A percentile compares a stretch with the other conserved stretches of the same genome.
phyloP scores from a whole-genome alignment of 2,113 vertebrate genomes.

The Verasper variegatus region DNA sequence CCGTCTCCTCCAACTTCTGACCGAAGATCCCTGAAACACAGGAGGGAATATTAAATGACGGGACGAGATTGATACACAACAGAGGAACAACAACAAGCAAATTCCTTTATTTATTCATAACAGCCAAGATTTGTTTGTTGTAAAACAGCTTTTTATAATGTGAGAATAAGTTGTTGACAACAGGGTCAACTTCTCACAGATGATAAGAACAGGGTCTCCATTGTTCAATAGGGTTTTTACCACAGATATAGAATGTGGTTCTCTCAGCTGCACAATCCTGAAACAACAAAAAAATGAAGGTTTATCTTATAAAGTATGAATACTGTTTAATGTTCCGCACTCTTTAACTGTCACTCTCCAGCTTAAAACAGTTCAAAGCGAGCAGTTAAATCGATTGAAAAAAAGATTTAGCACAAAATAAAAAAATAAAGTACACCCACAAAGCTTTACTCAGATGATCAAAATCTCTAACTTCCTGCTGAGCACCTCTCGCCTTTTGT shows the following conservation, averaged over 20 bases:
- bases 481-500: slow-evolving; percentile 65
- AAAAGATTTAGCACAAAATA: slow-evolving; percentile 24
- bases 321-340: neutral
- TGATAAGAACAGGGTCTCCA: neutral
- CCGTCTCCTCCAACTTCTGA: slow-evolving; percentile 96
- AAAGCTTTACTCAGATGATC: slow-evolving; percentile 48
- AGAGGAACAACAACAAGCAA: no score
- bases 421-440: slow-evolving; percentile 34
- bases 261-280: neutral
- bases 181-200: neutral
- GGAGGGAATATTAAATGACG: neutral
- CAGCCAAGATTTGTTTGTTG: neutral
- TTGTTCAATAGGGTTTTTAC: neutral
- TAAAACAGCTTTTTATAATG: neutral
- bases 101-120: no score
- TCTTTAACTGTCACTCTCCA: neutral
- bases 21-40: slow-evolving; percentile 92
- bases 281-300: neutral
- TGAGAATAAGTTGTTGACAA: neutral
- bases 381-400: slow-evolving; percentile 28
- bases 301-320: slow-evolving; percentile 15
- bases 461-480: slow-evolving; percentile 70
- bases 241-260: neutral
- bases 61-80: neutral
- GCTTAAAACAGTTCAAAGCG: slow-evolving; percentile 45